Evolutionary conservation across 2,113 vertebrate species (phyloP), one percentile per base, ranked within the genome.

Genomic region (Melospiza georgiana): DNA sequence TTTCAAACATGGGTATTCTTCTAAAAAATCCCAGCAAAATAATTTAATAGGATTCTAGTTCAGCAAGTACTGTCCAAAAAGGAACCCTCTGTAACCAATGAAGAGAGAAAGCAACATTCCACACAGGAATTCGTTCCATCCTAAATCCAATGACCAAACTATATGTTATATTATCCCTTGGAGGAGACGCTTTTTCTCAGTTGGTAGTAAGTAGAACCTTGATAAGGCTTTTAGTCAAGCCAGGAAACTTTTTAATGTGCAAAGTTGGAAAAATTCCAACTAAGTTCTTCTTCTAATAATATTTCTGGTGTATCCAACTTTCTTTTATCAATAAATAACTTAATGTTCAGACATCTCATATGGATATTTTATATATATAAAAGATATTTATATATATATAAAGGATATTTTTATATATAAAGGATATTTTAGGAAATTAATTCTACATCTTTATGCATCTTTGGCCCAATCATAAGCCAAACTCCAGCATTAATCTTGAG

Each of bases 11-110:
- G 6, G 15, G 31, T 55, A 44, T 14, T 54, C 15, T 58, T 37
- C 30, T n/a, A 30, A 24, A 30, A 54, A 37, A 39, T 1, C 4
- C 2, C 31, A 35, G 6, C 6, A 63, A 76, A 39, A 27, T 10
- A 0, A 6, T 46, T 44, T 59, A 1, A 51, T 14, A 5, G 8
- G 8, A 21, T 46, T 68, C 31, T 44, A 35, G 14, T 46, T 33
- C 35, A 59, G n/a, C 35, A 87, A 57, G 6, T 67, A 48, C 11
- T 39, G 12, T 39, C 28, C 30, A 39, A 5, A 11, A 72, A 44
- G 3, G 8, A 24, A 49, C 12, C 1, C 3, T 51, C 13, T 3
- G 4, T 11, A 72, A 52, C 14, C 35, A 68, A 3, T 11, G 17
- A 69, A 90, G 35, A 68, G 10, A 75, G 12, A 58, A 65, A 84